A percentile compares a stretch with the other conserved stretches of the same genome.
Conservation (phyloP, 53 echinoderm and acorn worm species). For the Temnopleurus reevesii region DNA sequence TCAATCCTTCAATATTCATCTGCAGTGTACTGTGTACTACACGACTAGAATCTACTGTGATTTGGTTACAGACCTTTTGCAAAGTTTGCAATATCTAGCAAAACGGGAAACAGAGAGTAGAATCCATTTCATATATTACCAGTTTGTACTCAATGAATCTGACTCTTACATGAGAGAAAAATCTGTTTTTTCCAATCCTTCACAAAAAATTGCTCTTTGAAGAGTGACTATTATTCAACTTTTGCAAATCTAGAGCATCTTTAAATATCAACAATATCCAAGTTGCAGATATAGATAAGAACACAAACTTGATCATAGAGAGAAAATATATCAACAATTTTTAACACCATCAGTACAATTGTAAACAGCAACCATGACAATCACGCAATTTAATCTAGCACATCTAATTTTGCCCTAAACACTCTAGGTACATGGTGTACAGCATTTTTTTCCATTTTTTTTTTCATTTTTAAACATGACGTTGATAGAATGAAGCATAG, state of each 20-base stretch:
- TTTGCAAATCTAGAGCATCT: not conserved
- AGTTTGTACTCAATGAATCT: no score
- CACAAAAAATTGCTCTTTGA: not conserved
- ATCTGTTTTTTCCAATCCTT: not conserved
- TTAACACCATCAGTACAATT: constrained; percentile 52
- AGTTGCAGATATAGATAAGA: not conserved
- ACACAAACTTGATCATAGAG: constrained; percentile 4
- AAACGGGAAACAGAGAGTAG: no score
- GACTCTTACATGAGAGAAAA: not conserved
- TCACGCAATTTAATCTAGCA: constrained; percentile 44
- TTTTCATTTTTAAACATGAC: not conserved
- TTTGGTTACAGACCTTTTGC: no score
- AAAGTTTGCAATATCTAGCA: no score
- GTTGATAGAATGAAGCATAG: not conserved
- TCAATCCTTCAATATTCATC: no score
- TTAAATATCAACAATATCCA: constrained; percentile 26
- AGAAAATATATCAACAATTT: constrained; percentile 42
- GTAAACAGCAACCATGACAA: constrained; percentile 44
- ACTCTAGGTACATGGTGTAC: constrained; percentile 51
- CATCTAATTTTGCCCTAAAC: constrained; percentile 49
- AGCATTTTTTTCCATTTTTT: constrained; percentile 8
- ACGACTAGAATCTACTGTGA: no score
- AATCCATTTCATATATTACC: no score
- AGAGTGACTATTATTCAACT: not conserved
- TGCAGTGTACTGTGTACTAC: no score